Base-by-base conservation (phyloP, 1,140 invertebrate species). In the Dreissena rostriformis region DNA sequence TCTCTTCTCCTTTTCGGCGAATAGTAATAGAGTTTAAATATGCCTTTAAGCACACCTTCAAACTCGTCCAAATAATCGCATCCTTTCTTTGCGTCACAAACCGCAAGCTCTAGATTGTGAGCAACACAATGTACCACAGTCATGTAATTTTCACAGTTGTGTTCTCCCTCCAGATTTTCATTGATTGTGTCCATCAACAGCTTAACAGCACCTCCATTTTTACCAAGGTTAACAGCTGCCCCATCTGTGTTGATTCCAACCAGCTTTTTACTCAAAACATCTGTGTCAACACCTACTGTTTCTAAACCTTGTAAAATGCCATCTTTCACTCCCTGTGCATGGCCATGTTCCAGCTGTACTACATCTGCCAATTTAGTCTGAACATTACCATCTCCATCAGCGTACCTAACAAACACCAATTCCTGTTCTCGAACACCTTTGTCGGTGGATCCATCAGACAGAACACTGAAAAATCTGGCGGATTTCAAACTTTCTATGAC, bases 41-140 rank as follows among this genome's bases (percentile, higher is more conserved):
- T 39, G 39, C 39, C 2, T 39, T n/a, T n/a, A n/a, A n/a, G n/a
- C n/a, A 39, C 39, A 39, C 39, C 39, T 65, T 81, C 51, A 71
- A 81, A 81, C 73, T 63, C 26, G 24, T 68, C 52, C 14, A 81
- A 26, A 19, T 81, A 81, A 14, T 26, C 12, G 55, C 65, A 63
- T 19, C 26, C 79, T 71, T n/a, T n/a, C n/a, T n/a, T n/a, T n/a
- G n/a, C n/a, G n/a, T n/a, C n/a, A n/a, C n/a, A n/a, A n/a, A n/a
- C n/a, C n/a, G n/a, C n/a, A n/a, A n/a, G n/a, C n/a, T n/a, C n/a
- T n/a, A n/a, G n/a, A n/a, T n/a, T n/a, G n/a, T n/a, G n/a, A n/a
- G n/a, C n/a, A n/a, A n/a, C 63, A 7, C 5, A n/a, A 63, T 81
- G 67, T 57, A 51, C 71, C 4, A 81, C 78, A 71, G 78, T 70